Conservation (phyloP, 35 echinoderm and acorn worm genomes). For the Heliocidaris tuberculata region DNA sequence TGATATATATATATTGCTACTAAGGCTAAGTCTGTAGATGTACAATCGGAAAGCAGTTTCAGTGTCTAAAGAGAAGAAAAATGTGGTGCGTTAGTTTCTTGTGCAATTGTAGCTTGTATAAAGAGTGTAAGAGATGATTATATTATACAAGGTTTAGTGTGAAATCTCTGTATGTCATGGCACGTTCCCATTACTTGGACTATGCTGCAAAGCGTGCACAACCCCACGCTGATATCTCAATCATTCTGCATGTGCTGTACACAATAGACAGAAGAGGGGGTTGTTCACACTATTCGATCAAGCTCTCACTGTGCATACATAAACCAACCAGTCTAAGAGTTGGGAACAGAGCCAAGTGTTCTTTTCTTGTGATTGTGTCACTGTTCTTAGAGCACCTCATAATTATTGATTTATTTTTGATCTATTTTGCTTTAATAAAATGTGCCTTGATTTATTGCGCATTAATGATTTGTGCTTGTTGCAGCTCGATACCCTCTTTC, state of each 20-base stretch:
- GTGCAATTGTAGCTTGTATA: not conserved
- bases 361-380: not conserved
- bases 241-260: not conserved
- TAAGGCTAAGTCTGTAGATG: not conserved
- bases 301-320: not conserved
- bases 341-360: not conserved
- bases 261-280: not conserved
- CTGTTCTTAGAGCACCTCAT: not conserved
- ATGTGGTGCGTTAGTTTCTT: slow-evolving; percentile 1
- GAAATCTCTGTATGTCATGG: not conserved
- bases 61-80: not conserved
- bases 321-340: not conserved
- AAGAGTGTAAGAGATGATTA: not conserved
- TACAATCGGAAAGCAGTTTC: not conserved
- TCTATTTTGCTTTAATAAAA: not conserved
- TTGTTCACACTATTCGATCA: not conserved
- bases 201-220: not conserved
- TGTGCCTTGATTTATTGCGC: not conserved
- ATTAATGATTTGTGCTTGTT: not conserved
- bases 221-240: not conserved
- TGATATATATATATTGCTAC: not conserved
- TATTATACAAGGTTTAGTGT: not conserved
- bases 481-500: not conserved
- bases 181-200: not conserved
- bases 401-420: slow-evolving; percentile 1